Evolutionary conservation across 2,888 invertebrate genomes (phyloP).

Genomic region (Cerastis rubricosa): DNA sequence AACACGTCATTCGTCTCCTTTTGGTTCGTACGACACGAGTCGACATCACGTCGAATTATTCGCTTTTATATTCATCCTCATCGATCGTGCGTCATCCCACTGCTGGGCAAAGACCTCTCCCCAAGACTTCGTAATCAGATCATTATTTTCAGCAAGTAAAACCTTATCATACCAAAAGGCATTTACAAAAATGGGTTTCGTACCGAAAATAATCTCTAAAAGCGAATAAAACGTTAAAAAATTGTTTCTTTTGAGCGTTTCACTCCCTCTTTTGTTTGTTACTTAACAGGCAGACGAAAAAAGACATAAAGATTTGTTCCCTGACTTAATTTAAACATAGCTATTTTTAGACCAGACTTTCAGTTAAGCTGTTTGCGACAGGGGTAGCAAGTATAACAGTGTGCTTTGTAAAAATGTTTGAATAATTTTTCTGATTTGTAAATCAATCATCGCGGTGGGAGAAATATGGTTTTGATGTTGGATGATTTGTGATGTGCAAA

Average conservation of each 20-base stretch:
- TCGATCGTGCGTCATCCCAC: not conserved
- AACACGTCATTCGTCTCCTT: not conserved
- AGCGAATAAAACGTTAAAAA: slow-evolving; percentile 17
- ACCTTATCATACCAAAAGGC: not conserved
- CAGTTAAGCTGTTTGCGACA: slow-evolving; percentile 26
- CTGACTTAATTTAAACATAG: slow-evolving; percentile 18
- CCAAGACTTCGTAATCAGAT: not conserved
- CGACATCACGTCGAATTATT: not conserved
- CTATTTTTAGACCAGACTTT: slow-evolving; percentile 20
- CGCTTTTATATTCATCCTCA: not conserved
- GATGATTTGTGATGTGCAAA: not conserved
- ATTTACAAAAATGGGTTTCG: not conserved
- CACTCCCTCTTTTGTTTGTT: slow-evolving; percentile 14
- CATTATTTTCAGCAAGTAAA: not conserved
- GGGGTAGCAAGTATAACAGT: not conserved
- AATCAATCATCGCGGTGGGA: slow-evolving; percentile 18
- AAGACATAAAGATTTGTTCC: slow-evolving; percentile 10
- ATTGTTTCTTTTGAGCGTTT: slow-evolving; percentile 9
- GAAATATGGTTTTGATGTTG: slow-evolving; percentile 5
- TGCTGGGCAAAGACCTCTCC: not conserved
- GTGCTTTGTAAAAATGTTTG: slow-evolving; percentile 3
- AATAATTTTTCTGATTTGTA: slow-evolving; percentile 13
- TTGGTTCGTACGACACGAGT: not conserved
- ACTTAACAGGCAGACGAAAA: slow-evolving; percentile 11
- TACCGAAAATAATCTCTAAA: slow-evolving; percentile 11